These are phyloP conservation scores for Scylla paramamosain DNA, from an alignment of 1,140 invertebrate genomes.

Conservation along the genomic window DNA sequence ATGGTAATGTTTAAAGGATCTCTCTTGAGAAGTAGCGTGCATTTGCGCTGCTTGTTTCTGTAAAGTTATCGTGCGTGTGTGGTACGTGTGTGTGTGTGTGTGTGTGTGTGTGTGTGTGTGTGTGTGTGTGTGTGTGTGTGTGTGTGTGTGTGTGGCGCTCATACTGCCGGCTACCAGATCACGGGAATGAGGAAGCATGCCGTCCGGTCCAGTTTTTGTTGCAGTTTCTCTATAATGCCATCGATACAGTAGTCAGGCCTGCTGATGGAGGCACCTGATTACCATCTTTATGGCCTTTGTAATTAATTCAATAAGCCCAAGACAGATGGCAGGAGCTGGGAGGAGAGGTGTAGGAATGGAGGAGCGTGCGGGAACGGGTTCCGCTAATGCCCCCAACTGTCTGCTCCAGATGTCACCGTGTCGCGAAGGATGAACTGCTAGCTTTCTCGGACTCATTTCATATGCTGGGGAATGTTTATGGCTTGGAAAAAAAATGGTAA, in stretches of 20 bases:
- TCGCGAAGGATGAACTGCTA: background rate
- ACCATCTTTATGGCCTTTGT: background rate
- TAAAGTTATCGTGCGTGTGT: background rate
- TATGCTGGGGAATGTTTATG: background rate
- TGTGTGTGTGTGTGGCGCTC: no score
- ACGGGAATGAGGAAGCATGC: background rate
- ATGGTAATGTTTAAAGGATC: background rate
- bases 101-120: slow-evolving; percentile 21
- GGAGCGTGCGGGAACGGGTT: background rate
- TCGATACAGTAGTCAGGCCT: background rate
- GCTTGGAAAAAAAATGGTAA: background rate
- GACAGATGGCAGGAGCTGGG: background rate
- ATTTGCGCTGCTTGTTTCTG: background rate
- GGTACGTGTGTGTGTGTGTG: background rate
- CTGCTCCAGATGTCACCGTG: background rate
- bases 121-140: slow-evolving; percentile 20
- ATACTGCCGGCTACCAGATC: no score
- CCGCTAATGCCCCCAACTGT: background rate
- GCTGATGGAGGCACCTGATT: slow-evolving; percentile 4
- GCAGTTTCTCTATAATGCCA: background rate
- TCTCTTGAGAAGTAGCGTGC: background rate
- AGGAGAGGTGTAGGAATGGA: background rate
- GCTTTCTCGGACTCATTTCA: background rate
- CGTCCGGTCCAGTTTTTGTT: background rate
- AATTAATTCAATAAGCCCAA: slow-evolving; percentile 15